Conservation (phyloP, 2,113 vertebrate genomes). For the Ancistrus triradiatus region DNA sequence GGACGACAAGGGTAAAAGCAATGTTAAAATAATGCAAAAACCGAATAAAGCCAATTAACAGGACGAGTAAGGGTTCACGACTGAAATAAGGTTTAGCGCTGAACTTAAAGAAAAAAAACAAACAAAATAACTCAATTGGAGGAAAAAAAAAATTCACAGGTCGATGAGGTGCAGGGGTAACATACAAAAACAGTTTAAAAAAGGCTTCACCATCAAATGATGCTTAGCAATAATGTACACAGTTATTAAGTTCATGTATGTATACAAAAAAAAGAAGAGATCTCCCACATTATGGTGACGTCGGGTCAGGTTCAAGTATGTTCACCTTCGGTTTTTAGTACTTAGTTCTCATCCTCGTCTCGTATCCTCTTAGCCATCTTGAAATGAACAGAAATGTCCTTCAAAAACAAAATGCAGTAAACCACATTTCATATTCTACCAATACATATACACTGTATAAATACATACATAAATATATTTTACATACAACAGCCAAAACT, state of each 20-base stretch:
- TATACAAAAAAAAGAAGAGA: constrained; percentile 63
- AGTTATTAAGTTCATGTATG: constrained; percentile 64
- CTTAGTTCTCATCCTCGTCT: constrained; percentile 57
- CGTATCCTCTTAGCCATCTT: constrained; percentile 49
- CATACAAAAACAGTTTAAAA: constrained; percentile 68
- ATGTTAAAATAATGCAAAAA: constrained; percentile 70
- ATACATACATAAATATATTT: constrained; percentile 82
- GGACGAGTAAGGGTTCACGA: constrained; percentile 50
- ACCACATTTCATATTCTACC: constrained; percentile 76
- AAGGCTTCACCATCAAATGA: constrained; percentile 68
- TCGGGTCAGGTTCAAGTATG: constrained; percentile 71
- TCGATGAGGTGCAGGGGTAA: constrained; percentile 52
- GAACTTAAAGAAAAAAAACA: constrained; percentile 52
- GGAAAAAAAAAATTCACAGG: constrained; percentile 60
- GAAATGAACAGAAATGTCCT: constrained; percentile 67
- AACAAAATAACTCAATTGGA: constrained; percentile 42
- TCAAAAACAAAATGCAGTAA: constrained; percentile 71
- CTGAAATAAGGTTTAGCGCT: constrained; percentile 53
- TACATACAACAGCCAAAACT: constrained; percentile 79
- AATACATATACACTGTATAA: constrained; percentile 83
- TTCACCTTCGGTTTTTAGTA: constrained; percentile 65
- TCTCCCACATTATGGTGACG: constrained; percentile 67
- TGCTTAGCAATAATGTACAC: constrained; percentile 66
- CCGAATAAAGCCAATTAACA: constrained; percentile 59
- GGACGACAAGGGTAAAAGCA: constrained; percentile 71